phyloP scores from a whole-genome alignment of 2,113 vertebrate species.

The Psophia crepitans region DNA sequence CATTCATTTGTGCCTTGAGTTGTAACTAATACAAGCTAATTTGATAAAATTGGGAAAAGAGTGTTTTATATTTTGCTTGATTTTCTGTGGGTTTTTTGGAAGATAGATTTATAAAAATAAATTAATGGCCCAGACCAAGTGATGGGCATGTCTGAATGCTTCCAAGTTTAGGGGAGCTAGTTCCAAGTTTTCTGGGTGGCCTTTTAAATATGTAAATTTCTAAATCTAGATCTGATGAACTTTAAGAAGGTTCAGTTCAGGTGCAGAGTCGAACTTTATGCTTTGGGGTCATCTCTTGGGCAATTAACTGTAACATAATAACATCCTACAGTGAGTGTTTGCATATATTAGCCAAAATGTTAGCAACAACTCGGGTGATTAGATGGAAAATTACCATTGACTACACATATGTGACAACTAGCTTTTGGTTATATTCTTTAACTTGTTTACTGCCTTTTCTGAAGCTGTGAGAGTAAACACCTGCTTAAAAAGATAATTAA shows the following conservation, averaged over 20 bases:
- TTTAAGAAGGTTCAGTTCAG: background rate
- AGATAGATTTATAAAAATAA: background rate
- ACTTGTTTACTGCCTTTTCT: background rate
- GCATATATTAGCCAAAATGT: background rate
- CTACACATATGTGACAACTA: background rate
- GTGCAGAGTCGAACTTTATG: background rate
- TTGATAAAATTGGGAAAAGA: background rate
- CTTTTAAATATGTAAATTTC: background rate
- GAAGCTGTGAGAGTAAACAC: background rate
- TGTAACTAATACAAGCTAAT: background rate
- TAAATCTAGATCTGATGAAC: background rate
- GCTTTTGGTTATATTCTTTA: background rate
- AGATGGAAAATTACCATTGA: background rate
- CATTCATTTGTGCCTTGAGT: background rate
- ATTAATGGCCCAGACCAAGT: background rate
- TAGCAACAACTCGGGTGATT: background rate
- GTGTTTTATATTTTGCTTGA: background rate
- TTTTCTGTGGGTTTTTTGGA: background rate
- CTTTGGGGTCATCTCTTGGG: background rate
- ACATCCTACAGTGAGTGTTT: background rate
- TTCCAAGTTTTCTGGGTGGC: background rate
- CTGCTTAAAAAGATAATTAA: background rate
- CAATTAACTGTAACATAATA: background rate
- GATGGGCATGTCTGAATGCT: background rate
- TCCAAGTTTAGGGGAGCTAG: background rate